Evolutionary conservation across 2,888 invertebrate species (phyloP), one percentile per base, ranked within the genome.

Genomic region (Idaea biselata): DNA sequence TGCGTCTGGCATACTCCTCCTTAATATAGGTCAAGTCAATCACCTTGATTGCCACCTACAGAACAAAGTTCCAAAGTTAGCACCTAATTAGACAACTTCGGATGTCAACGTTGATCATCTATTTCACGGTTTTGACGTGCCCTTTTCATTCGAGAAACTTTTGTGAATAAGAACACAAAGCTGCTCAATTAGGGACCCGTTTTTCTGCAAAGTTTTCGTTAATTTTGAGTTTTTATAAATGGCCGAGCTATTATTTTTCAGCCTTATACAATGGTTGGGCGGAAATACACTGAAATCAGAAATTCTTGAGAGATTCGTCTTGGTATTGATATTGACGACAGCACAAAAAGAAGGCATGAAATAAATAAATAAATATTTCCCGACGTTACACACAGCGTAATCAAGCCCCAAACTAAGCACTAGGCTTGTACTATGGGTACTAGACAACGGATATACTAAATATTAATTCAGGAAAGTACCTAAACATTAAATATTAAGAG

Each of bases 1-100:
- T 95, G 64, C 94, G 93, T 11, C 95, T 92, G 0, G 96, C 95
- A 81, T 96, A 96, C 67, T 95, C 95, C 80, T 96, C 96, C 73
- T 95, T 95, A 74, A 96, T 95, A 74, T 93, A 93, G 58, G 94
- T 93, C 67, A 95, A 91, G 83, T 96, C 96, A 78, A 96, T 95
- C 74, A 96, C 93, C 87, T 96, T 96, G 63, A 96, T 93, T 16
- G 96, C 96, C 76, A 96, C 96, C 95, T 95, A 14, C 14, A 44
- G 44, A 56, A 56, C 18, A 56, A 56, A 56, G 8, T 44, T 44
- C 8, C 7, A 14, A 44, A 8, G 44, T 44, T 44, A 44, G 44
- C 44, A 44, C 44, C 44, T 44, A 44, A 44, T 44, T 44, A 44
- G 44, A 14, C 14, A 44, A 33, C 14, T 44, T 44, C 11, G 44